A percentile compares a stretch with the other conserved stretches of the same genome.
Conservation (phyloP, 2,113 vertebrate species). For the Ciconia boyciana region DNA sequence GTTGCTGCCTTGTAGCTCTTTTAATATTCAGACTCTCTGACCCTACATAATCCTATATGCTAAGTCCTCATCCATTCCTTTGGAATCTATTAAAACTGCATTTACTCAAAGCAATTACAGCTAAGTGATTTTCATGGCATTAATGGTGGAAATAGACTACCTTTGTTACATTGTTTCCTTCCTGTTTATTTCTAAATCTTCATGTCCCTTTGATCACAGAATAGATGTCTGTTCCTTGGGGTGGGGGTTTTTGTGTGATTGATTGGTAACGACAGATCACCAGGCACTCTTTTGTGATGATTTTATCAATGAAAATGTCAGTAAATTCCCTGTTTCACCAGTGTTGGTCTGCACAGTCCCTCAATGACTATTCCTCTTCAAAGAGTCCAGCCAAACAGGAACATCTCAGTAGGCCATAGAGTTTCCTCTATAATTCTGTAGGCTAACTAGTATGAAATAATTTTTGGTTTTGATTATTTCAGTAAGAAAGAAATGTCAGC, state of each 20-base stretch:
- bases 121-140: neutral
- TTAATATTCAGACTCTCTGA: neutral
- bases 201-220: neutral
- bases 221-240: neutral
- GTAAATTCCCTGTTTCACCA: neutral
- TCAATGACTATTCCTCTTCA: neutral
- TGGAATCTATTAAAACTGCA: neutral
- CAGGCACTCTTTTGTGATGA: neutral
- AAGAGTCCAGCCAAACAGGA: neutral
- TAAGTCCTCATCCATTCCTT: neutral
- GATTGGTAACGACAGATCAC: neutral
- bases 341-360: rapidly evolving
- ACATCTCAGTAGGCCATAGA: neutral
- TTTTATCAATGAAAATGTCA: neutral
- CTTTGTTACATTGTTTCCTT: neutral
- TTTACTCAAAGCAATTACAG: neutral
- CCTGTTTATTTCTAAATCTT: neutral
- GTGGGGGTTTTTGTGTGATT: neutral
- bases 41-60: neutral
- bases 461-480: neutral
- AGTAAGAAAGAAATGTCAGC: neutral
- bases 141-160: neutral
- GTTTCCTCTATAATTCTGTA: neutral
- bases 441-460: neutral
- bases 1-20: neutral